These are phyloP conservation scores for Macrotrachela quadricornifera DNA, from an alignment of 1,140 invertebrate genomes.

Conservation along the genomic window DNA sequence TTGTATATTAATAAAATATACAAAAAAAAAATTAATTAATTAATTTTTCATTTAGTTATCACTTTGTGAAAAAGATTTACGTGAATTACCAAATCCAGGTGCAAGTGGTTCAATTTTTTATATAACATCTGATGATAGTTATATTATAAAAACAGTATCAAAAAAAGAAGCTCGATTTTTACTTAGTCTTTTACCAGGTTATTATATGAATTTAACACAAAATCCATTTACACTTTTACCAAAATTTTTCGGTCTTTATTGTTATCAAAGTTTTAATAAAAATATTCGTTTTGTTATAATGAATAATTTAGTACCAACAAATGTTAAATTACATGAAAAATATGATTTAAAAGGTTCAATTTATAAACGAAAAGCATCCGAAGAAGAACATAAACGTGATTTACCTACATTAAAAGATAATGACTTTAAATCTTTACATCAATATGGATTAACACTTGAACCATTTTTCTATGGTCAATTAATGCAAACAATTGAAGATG, in stretches of 20 bases:
- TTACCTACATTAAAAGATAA: conserved; percentile 89
- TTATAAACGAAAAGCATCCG: conserved; percentile 77
- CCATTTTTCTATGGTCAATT: conserved; percentile 58
- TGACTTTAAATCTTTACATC: conserved; percentile 73
- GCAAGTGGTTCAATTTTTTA: conserved; percentile 99
- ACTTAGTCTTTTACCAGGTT: conserved; percentile 87
- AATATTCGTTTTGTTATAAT: conserved; percentile 93
- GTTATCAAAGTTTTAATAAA: conserved; percentile 72
- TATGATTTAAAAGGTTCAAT: conserved; percentile 82
- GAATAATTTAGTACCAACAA: conserved; percentile 95
- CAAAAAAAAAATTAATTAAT: background rate
- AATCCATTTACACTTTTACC: conserved; percentile 87
- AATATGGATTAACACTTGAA: conserved; percentile 74
- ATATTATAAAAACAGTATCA: conserved; percentile 98
- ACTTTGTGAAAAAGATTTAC: conserved; percentile 62
- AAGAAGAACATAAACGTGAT: conserved; percentile 61
- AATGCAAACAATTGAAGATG: conserved; percentile 78
- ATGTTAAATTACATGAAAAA: conserved; percentile 85
- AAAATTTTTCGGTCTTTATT: conserved; percentile 97
- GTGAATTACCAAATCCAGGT: conserved; percentile 90
- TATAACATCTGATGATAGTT: conserved; percentile 91
- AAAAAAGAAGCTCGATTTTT: conserved; percentile 99
- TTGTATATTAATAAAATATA: no score
- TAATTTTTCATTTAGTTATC: conserved; percentile 49
- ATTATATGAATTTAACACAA: conserved; percentile 79